phyloP scores from a whole-genome alignment of 1,140 invertebrate species.

The Cyclina sinensis region DNA sequence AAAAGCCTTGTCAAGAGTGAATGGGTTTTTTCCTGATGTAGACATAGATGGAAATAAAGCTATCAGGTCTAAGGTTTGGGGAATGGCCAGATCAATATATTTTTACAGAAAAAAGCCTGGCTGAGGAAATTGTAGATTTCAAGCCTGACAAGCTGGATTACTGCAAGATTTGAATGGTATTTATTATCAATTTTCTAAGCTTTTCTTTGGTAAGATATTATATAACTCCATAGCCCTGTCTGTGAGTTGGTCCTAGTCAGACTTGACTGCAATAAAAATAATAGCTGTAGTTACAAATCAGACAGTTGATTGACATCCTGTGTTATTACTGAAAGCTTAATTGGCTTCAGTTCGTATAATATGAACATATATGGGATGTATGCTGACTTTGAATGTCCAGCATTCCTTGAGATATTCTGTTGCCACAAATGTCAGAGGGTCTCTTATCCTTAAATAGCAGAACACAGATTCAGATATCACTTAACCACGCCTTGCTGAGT shows the following conservation, averaged over 20 bases:
- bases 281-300: too few relatives aligned
- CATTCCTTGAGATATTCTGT: too few relatives aligned
- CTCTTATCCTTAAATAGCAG: too few relatives aligned
- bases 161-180: neutral
- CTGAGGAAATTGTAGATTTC: neutral
- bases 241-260: neutral
- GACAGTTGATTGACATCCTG: too few relatives aligned
- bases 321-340: too few relatives aligned
- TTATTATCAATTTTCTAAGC: neutral
- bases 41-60: neutral
- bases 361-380: too few relatives aligned
- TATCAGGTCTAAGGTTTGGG: neutral
- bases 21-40: neutral
- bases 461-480: too few relatives aligned
- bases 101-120: neutral
- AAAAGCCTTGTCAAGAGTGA: neutral
- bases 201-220: neutral
- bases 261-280: too few relatives aligned
- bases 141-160: neutral
- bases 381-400: too few relatives aligned
- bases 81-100: constrained; percentile 22
- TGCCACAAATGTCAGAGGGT: too few relatives aligned
- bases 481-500: too few relatives aligned
- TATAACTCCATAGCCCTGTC: neutral
- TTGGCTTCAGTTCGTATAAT: too few relatives aligned